Evolutionary conservation across 1,140 invertebrate species (phyloP).

Genomic region (Aphidius gifuensis): DNA sequence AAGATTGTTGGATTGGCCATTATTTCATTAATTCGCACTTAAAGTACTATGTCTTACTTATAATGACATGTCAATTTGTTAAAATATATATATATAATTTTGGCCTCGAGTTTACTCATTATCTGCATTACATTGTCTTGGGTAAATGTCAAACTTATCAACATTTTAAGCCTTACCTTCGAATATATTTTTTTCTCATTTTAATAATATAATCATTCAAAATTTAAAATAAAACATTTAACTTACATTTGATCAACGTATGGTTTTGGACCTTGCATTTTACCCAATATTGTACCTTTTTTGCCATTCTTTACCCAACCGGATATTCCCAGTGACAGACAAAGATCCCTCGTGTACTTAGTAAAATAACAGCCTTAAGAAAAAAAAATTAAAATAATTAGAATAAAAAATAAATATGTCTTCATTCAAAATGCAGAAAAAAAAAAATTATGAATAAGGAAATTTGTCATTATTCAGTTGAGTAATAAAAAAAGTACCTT

Average conservation of each 20-base stretch:
- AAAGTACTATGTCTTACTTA: no score
- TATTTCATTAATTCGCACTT: no score
- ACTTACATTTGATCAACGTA: conserved; percentile 83
- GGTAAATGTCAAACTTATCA: no score
- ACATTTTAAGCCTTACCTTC: no score
- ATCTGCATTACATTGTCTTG: no score
- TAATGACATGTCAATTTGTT: no score
- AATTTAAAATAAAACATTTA: neutral
- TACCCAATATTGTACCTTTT: conserved; percentile 79
- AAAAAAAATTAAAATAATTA: conserved; percentile 2
- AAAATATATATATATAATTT: no score
- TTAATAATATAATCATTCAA: neutral
- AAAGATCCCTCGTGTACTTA: conserved; percentile 80
- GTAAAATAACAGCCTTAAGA: conserved; percentile 78
- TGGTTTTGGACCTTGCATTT: conserved; percentile 77
- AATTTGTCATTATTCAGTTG: no score
- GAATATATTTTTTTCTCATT: neutral
- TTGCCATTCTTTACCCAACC: conserved; percentile 93
- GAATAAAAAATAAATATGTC: neutral
- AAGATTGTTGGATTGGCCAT: no score
- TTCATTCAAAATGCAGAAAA: no score
- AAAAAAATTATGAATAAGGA: no score
- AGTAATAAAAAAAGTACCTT: conserved; percentile 62
- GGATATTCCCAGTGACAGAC: conserved; percentile 66
- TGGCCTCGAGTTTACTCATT: no score